A percentile compares a stretch with the other conserved stretches of the same genome.
phyloP scores from a whole-genome alignment of 2,888 invertebrate species.

The Iselma pallidipennis region DNA sequence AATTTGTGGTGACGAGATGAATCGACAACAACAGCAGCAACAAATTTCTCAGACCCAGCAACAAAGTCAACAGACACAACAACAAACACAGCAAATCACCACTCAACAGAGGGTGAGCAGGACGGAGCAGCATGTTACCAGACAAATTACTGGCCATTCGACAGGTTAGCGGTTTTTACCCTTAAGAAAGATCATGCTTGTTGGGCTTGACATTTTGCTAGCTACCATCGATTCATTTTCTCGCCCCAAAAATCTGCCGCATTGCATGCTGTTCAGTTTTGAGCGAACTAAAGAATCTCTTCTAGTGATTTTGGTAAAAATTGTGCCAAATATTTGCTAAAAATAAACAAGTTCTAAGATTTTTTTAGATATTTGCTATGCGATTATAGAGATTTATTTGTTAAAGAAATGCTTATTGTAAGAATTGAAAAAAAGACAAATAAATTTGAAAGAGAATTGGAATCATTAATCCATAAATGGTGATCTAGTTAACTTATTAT shows the following conservation, averaged over 20 bases:
- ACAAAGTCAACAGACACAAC: constrained; percentile 57
- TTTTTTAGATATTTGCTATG: too few species aligned
- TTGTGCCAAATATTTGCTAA: not conserved
- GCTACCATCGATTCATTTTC: constrained; percentile 17
- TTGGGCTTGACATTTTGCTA: constrained; percentile 11
- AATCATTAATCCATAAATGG: too few species aligned
- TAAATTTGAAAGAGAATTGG: too few species aligned
- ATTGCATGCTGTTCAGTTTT: too few species aligned
- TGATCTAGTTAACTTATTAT: too few species aligned
- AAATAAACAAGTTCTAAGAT: not conserved
- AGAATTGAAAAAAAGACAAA: too few species aligned
- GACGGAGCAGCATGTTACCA: constrained; percentile 78
- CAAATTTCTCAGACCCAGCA: constrained; percentile 37
- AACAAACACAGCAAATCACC: constrained; percentile 56
- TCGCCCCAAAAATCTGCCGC: constrained; percentile 5
- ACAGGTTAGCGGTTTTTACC: constrained; percentile 61
- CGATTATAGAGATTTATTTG: too few species aligned
- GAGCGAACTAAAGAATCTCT: too few species aligned
- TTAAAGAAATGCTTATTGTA: too few species aligned
- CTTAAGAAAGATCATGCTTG: not conserved
- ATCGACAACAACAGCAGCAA: constrained; percentile 70
- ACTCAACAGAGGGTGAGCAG: constrained; percentile 65
- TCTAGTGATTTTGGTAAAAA: too few species aligned
- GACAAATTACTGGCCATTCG: constrained; percentile 74
- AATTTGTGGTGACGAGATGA: constrained; percentile 66